Base-by-base conservation (phyloP, 2,797 vertebrate genomes). In the Jordanella pulchra region DNA sequence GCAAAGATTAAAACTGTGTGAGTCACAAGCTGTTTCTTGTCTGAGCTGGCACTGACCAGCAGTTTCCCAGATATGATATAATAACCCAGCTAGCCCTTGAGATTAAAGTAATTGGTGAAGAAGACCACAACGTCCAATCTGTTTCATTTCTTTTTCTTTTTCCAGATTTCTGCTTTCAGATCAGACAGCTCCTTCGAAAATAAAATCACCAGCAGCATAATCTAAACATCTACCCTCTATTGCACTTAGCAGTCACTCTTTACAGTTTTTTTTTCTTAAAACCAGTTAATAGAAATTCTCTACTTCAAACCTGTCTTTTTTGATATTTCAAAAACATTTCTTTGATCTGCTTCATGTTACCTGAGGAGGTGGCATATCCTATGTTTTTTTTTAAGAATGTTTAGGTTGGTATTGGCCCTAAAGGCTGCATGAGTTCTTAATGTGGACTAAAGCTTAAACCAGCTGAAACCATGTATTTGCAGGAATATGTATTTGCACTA, bases 1-100 rank as follows among this genome's bases (percentile, higher is more conserved):
- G 35, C 60, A 63, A 63, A 15, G 23, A 63, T 63, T 63, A 63
- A 61, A 63, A 63, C 42, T 35, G 32, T 42, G 32, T 42, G 60
- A 63, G 23, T 63, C 60, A 63, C 60, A 63, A 63, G 35, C 60
- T 42, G 60, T 42, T 63, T 63, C 60, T 63, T 63, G 60, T 63
- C 60, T 63, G 35, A 63, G 23, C 60, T 63, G 60, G 35, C 60
- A 63, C 35, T 42, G 60, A 63, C 60, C 60, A 63, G 35, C 35
- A 63, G 35, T 42, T 63, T 17, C 35, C 60, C 12, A 15, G 60
- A 63, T 63, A 63, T 45, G 11, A 45, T 23, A 61, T 63, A 42
- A 63, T 63, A 63, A 42, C 35, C 60, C 35, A 25, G 60, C 35
- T 42, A n/a, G 35, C 60, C 60, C 35, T 23, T 25, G 60, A 63